Percentiles rank a stretch among this genome's conserved stretches.
Evolutionary conservation across 2,113 vertebrate genomes (phyloP).

Genomic region (Actenoides hombroni): DNA sequence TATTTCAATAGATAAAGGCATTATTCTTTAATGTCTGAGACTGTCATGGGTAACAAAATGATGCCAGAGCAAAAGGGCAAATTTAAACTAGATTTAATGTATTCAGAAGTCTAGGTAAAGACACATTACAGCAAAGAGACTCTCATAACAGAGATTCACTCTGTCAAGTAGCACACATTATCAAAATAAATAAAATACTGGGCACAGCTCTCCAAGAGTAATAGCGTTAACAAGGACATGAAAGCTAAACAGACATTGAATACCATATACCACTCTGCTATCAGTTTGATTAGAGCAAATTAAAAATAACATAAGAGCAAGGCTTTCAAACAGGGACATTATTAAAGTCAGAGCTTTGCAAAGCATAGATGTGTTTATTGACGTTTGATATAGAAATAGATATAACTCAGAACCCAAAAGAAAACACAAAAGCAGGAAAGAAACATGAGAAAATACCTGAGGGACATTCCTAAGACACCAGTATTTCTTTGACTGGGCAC

Average conservation of each 20-base stretch:
- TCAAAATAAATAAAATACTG: slow-evolving; percentile 53
- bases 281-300: not conserved
- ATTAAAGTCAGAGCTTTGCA: slow-evolving; percentile 1
- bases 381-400: not conserved
- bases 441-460: not conserved
- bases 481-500: not conserved
- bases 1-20: not conserved
- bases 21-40: not conserved
- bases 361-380: not conserved
- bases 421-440: not conserved
- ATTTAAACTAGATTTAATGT: slow-evolving; percentile 5
- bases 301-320: not conserved
- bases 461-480: not conserved
- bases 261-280: not conserved
- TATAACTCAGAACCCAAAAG: not conserved
- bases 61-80: slow-evolving; percentile 11
- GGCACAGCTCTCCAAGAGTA: not conserved
- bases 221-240: not conserved
- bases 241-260: slow-evolving; percentile 33
- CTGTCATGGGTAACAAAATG: not conserved
- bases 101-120: slow-evolving; percentile 31
- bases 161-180: slow-evolving; percentile 26
- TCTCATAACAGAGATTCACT: not conserved
- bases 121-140: slow-evolving; percentile 10
- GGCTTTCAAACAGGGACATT: not conserved